Base-by-base conservation (phyloP, 2,797 vertebrate genomes). In the Acanthurus lineatus region DNA sequence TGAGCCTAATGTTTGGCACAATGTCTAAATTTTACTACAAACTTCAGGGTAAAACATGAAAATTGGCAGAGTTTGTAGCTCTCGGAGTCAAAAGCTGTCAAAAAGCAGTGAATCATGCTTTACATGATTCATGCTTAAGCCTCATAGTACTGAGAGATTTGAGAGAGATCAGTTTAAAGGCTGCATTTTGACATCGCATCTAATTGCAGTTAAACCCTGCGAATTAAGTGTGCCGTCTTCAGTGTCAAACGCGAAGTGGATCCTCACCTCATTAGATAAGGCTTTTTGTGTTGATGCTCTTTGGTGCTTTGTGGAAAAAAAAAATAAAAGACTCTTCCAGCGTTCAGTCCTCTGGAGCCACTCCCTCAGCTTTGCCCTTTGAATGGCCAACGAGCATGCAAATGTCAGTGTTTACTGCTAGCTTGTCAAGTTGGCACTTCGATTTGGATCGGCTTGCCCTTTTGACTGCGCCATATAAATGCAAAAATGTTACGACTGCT, bases 301-400 rank as follows among this genome's bases (percentile, higher is more conserved):
- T 20, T 2, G 11, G 5, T 14, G 19, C 28, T 28, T 54, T 66
- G 45, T 67, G 32, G 9, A 59, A 25, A 25, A 25, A 25, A 25
- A 25, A 25, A 25, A 25, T 25, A 17, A 19, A 19, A 19, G 12
- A 5, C 17, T 54, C 57, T 60, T 72, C 42, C 47, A 44, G 67
- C 14, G 0, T 65, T 75, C 20, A 0, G 35, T 48, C 35, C 19
- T 22, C 12, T 20, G 67, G 73, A 32, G 70, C 61, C 77, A 45
- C 82, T 87, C 88, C 86, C 69, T 82, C 81, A 25, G 51, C 86
- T n/a, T 51, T 92, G 89, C 85, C 88, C 91, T 91, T 93, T 93
- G 88, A 91, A 86, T 90, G 80, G 64, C 81, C 86, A 86, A 82
- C 85, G 87, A 88, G 58, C 83, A 92, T 91, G 93, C 88, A 94